These are phyloP conservation scores for Pygoscelis adeliae DNA, from an alignment of 2,113 vertebrate species.

Conservation along the genomic window DNA sequence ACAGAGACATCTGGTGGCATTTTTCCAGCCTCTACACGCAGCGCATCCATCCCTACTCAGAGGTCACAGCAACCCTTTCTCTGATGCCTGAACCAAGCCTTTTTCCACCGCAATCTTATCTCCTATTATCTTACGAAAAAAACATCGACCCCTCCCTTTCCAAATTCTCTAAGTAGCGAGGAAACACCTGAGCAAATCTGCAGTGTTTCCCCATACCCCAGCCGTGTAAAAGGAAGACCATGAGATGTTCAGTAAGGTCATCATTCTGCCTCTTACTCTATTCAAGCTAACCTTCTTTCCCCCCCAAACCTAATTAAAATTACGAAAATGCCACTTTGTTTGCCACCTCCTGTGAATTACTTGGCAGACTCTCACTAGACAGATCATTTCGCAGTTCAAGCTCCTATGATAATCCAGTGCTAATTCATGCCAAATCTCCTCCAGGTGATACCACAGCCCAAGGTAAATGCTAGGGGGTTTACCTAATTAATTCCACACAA, in stretches of 20 bases:
- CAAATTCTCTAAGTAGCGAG: fast-evolving
- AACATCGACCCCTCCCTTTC: neutral
- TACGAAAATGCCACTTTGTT: neutral
- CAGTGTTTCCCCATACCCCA: neutral
- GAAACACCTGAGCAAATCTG: neutral
- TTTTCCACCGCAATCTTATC: neutral
- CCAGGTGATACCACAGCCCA: slow-evolving; percentile 39
- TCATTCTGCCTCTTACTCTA: neutral
- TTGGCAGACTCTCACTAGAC: neutral
- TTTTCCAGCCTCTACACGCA: neutral
- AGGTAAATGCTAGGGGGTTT: neutral
- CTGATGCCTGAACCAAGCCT: neutral
- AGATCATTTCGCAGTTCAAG: neutral
- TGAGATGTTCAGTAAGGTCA: neutral
- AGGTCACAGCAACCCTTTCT: neutral
- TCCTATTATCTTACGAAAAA: neutral
- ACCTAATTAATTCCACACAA: slow-evolving; percentile 28
- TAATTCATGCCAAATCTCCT: neutral
- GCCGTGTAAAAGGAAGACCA: neutral
- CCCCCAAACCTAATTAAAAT: slow-evolving; percentile 9
- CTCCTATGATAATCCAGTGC: neutral
- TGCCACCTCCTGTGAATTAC: neutral
- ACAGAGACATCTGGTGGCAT: slow-evolving; percentile 77
- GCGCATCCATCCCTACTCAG: neutral
- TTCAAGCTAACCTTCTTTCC: neutral